Base-by-base conservation (phyloP, 1,140 invertebrate species). In the Diuraphis noxia region DNA sequence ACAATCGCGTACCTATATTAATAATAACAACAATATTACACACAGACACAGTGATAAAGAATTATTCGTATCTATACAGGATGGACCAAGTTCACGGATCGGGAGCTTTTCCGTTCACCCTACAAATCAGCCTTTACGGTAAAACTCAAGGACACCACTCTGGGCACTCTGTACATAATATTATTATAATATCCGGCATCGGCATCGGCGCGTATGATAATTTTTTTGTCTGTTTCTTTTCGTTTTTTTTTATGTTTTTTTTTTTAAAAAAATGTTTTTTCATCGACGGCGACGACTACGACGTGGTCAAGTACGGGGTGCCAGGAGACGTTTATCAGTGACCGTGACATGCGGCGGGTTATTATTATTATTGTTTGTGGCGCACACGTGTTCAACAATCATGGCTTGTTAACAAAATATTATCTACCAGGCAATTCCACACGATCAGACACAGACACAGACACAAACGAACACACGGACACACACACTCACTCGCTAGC, bases 331-430 rank as follows among this genome's bases (percentile, higher is more conserved):
- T 88, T 41, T 34, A 43, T 41, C 34, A 81, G 63, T 46, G 88
- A 81, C 88, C 88, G 72, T 79, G 72, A 90, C 77, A 81, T 90
- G 72, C 52, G 89, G 41, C 77, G 43, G 56, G 40, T 84, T 84
- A 84, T 85, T 91, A 91, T 91, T 82, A 82, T 82, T 91, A 90
- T 81, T 52, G 72, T 91, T 77, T 49, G 89, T 36, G 41, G 89
- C 41, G 89, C 89, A 91, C 89, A 91, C 89, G 89, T 91, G 89
- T 91, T 91, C 89, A n/a, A 91, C 89, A 91, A 91, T 91, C 89
- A 82, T 91, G 77, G 89, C 89, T 91, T 91, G 89, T 91, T 91
- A 91, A 91, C 89, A 81, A 91, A 91, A 91, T 91, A 81, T 91
- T 82, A 91, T 91, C 77, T 91, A 91, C 89, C 77, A 91, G 89